phyloP scores from a whole-genome alignment of 1,140 invertebrate species.

The Achroia grisella region DNA sequence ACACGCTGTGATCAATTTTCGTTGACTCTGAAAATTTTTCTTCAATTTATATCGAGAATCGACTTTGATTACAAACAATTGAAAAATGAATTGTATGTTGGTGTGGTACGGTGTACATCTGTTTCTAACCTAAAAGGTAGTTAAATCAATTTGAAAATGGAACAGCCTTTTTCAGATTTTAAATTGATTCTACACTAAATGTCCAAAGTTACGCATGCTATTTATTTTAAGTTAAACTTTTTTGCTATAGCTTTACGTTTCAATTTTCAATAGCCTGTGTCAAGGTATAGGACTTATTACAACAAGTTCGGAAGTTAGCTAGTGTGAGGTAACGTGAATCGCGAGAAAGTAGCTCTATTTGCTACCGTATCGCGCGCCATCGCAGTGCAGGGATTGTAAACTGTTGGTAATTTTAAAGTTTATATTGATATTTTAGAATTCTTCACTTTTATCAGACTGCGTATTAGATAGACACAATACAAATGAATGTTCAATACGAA shows the following conservation, averaged over 20 bases:
- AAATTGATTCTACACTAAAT: slow-evolving; percentile 33
- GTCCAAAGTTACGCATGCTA: slow-evolving; percentile 15
- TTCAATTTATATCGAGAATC: slow-evolving; percentile 11
- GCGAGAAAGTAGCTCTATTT: slow-evolving; percentile 68
- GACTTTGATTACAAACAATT: neutral
- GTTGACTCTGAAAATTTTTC: slow-evolving; percentile 21
- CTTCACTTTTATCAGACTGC: too few relatives aligned
- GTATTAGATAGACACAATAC: too few relatives aligned
- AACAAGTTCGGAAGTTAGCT: slow-evolving; percentile 35
- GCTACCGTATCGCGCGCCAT: slow-evolving; percentile 71
- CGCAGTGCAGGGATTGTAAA: slow-evolving; percentile 37
- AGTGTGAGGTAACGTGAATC: slow-evolving; percentile 65
- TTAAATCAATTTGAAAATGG: slow-evolving; percentile 30
- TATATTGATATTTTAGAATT: slow-evolving; percentile 2
- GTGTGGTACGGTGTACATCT: too few relatives aligned
- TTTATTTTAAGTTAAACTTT: slow-evolving; percentile 7
- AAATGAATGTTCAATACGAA: too few relatives aligned
- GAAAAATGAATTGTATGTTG: neutral
- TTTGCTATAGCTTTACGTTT: too few relatives aligned
- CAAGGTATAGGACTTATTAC: neutral
- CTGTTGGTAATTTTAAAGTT: slow-evolving; percentile 19
- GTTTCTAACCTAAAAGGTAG: neutral
- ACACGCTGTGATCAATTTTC: slow-evolving; percentile 28
- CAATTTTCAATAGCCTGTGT: too few relatives aligned
- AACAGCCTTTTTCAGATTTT: slow-evolving; percentile 48